A percentile compares a stretch with the other conserved stretches of the same genome.
phyloP scores from a whole-genome alignment of 1,140 invertebrate species.

The Carposina sasakii region DNA sequence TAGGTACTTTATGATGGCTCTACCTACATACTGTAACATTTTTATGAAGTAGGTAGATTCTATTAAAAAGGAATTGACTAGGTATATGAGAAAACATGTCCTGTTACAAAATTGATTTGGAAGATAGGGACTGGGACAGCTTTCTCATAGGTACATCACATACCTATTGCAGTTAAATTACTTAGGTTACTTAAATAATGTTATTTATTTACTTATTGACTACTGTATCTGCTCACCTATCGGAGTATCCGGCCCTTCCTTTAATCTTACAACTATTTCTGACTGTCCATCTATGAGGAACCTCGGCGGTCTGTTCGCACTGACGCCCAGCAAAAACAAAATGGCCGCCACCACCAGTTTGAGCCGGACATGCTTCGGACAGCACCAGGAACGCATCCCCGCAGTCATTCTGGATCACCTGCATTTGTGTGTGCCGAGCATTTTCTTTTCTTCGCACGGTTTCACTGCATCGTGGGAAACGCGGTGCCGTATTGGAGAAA shows the following conservation, averaged over 20 bases:
- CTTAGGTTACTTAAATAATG: no score
- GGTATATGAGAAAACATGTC: no score
- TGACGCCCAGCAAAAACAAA: slow-evolving; percentile 28
- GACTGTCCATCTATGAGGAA: slow-evolving; percentile 90
- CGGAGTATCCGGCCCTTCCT: slow-evolving; percentile 89
- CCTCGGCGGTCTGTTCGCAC: slow-evolving; percentile 84
- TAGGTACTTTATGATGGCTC: no score
- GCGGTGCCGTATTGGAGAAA: slow-evolving; percentile 55
- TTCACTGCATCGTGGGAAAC: slow-evolving; percentile 63
- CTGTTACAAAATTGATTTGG: no score
- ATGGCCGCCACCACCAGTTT: slow-evolving; percentile 19
- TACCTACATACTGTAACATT: no score
- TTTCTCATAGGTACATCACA: slow-evolving; percentile 27
- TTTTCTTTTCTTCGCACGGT: slow-evolving; percentile 66
- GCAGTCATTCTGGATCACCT: slow-evolving; percentile 36
- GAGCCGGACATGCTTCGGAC: not conserved
- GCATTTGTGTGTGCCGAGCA: slow-evolving; percentile 60
- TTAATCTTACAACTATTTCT: slow-evolving; percentile 90
- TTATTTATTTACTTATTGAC: no score
- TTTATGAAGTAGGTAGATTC: no score
- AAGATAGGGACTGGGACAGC: no score
- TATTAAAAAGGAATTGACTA: no score
- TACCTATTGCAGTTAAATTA: no score
- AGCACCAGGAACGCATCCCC: slow-evolving; percentile 22
- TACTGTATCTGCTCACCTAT: slow-evolving; percentile 83